Evolutionary conservation across 2,113 vertebrate genomes (phyloP).

Genomic region (Nymphicus hollandicus): DNA sequence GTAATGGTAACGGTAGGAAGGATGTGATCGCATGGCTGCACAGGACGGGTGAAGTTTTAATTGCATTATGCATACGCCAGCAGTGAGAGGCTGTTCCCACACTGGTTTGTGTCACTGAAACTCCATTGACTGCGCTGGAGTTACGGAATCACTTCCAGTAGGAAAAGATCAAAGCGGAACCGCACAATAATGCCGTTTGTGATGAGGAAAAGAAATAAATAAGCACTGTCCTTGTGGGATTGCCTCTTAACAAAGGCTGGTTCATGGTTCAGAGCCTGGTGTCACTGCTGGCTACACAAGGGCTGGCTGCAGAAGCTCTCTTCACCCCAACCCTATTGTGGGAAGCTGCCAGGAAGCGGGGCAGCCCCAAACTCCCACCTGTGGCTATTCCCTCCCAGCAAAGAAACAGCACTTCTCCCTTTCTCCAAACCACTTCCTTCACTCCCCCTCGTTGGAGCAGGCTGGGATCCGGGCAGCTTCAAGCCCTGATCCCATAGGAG

Average conservation of each 20-base stretch:
- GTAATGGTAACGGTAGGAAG: not conserved
- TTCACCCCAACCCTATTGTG: not conserved
- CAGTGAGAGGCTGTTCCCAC: not conserved
- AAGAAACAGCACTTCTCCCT: not conserved
- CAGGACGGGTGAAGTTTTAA: not conserved
- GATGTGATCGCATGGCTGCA: not conserved
- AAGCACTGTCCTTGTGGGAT: not conserved
- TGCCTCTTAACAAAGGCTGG: not conserved
- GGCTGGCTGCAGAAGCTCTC: not conserved
- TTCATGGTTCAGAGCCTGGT: not conserved
- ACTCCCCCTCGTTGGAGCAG: fast-evolving
- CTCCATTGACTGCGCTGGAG: not conserved
- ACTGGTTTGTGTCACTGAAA: not conserved
- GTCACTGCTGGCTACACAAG: not conserved
- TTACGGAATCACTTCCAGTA: not conserved
- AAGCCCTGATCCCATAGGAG: not conserved
- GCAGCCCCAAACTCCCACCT: not conserved
- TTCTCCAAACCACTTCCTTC: not conserved
- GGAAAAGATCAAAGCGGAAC: not conserved
- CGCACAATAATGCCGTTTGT: not conserved
- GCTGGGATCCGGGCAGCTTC: not conserved
- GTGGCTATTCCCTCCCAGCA: not conserved
- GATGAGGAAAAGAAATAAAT: not conserved
- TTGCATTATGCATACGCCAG: not conserved
- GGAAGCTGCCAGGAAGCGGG: fast-evolving